phyloP scores from a whole-genome alignment of 2,797 vertebrate genomes.

The Falco naumanni region DNA sequence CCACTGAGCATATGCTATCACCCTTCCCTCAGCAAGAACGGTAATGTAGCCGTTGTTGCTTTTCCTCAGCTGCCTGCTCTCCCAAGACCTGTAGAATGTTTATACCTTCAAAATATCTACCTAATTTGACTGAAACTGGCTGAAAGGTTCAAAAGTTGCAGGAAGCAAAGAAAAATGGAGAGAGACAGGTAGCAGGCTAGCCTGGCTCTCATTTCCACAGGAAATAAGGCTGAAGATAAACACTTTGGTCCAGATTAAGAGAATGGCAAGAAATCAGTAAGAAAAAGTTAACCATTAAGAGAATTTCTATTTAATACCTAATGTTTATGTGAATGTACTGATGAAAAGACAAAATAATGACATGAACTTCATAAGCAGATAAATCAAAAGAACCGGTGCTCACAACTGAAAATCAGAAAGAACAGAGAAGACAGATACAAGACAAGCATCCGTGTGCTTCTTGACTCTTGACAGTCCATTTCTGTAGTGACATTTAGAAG shows the following conservation, averaged over 20 bases:
- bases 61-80: neutral
- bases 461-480: neutral
- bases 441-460: neutral
- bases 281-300: neutral
- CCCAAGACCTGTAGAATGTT: neutral
- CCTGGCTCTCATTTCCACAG: neutral
- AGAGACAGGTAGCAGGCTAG: neutral
- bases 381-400: neutral
- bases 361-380: neutral
- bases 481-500: neutral
- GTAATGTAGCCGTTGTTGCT: neutral
- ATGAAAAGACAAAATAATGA: neutral
- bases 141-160: neutral
- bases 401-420: neutral
- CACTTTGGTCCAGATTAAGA: neutral
- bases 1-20: accelerated
- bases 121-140: neutral
- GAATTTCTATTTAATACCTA: neutral
- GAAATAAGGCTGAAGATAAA: neutral
- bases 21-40: neutral
- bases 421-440: neutral
- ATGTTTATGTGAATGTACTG: neutral
- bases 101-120: neutral
- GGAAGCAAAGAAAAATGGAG: neutral
- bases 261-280: neutral